Evolutionary conservation across 2,797 vertebrate genomes (phyloP).

Genomic region (Brotula barbata): DNA sequence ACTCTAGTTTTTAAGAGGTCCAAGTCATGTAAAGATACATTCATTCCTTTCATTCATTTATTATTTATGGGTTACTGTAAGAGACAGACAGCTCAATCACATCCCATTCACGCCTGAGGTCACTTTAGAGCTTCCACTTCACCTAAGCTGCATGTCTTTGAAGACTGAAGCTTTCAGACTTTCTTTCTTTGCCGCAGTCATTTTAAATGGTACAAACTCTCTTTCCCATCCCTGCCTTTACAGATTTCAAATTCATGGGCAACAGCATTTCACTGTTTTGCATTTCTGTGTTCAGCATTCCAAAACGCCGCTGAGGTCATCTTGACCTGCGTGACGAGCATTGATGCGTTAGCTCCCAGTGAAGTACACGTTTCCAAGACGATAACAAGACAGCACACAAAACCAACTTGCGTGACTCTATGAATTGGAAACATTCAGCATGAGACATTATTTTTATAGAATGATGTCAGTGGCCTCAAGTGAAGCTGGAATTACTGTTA

Average conservation of each 20-base stretch:
- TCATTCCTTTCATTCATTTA: too few species aligned
- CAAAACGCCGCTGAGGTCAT: conserved; percentile 51
- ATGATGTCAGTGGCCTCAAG: conserved; percentile 20
- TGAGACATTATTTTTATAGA: conserved; percentile 29
- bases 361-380: conserved; percentile 57
- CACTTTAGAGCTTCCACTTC: too few species aligned
- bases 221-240: background rate
- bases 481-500: conserved; percentile 10
- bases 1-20: too few species aligned
- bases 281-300: conserved; percentile 44
- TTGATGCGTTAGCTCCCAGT: conserved; percentile 44
- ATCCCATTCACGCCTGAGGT: too few species aligned
- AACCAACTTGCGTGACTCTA: conserved; percentile 43
- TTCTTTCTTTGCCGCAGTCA: conserved; percentile 30
- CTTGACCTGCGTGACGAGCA: conserved; percentile 48
- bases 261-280: conserved; percentile 35
- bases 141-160: too few species aligned
- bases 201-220: conserved; percentile 27
- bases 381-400: conserved; percentile 56
- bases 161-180: too few species aligned
- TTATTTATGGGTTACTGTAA: too few species aligned
- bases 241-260: conserved; percentile 37
- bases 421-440: conserved; percentile 53
- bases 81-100: too few species aligned
- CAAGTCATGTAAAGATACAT: too few species aligned